Evolutionary conservation across 2,888 invertebrate species (phyloP), one percentile per base, ranked within the genome.

Genomic region (Drosophila algonquin): DNA sequence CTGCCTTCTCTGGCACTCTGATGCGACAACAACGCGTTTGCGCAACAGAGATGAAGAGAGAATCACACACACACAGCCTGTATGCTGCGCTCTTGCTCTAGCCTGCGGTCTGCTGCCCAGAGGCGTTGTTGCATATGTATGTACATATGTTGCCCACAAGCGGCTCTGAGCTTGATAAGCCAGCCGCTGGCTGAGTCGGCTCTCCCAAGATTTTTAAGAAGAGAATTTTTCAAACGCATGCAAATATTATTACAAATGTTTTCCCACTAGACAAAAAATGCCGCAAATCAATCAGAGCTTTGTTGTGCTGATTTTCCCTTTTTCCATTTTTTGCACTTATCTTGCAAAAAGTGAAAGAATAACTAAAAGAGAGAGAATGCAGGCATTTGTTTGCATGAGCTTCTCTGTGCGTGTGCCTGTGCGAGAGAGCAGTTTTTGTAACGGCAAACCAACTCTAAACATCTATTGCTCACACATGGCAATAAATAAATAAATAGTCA

Each of bases 1-100:
- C 84, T 81, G 79, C 76, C 14, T 40, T 10, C 6, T 35, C 35
- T 12, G 35, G 35, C 21, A 21, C 21, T 21, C 21, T 21, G 21
- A 21, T 21, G 21, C 72, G 63, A 69, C 79, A 65, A 76, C 76
- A 52, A 56, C 63, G 73, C 80, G 88, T 85, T 79, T 82, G 82
- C 88, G 88, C 88, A 87, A 87, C 75, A 79, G 82, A 82, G 88
- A 83, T 47, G 63, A 71, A 63, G 62, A 72, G 63, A 69, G 54
- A 51, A 53, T 46, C 32, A 24, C 63, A 59, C 30, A 40, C 44
- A 35, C 56, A 50, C 57, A 58, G 21, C 40, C 45, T 51, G 24
- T 52, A 55, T 63, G 50, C 72, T 51, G 63, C 46, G 51, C 70
- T 72, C 63, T 63, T 46, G 48, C 71, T 55, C 35, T 51, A 44